These are phyloP conservation scores for Puffinus mauretanicus DNA, from an alignment of 2,113 vertebrate species.

Conservation along the genomic window DNA sequence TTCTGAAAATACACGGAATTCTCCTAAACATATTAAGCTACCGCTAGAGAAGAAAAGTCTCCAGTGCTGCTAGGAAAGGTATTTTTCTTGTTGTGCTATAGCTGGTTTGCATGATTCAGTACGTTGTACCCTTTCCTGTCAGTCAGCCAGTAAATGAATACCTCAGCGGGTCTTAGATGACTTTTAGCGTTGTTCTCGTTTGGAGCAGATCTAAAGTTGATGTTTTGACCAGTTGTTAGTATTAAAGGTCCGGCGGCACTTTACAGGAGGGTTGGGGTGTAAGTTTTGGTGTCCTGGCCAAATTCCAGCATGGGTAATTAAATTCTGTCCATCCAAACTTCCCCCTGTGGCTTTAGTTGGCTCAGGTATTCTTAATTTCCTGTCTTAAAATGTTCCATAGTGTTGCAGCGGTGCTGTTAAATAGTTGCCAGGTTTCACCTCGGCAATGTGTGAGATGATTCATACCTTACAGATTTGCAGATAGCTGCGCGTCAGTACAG, in stretches of 20 bases:
- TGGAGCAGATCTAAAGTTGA: conserved; percentile 24
- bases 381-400: conserved; percentile 36
- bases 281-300: conserved; percentile 31
- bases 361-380: conserved; percentile 58
- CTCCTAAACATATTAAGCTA: background rate
- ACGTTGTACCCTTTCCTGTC: background rate
- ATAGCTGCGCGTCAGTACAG: background rate
- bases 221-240: conserved; percentile 32
- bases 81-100: background rate
- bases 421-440: conserved; percentile 48
- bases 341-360: conserved; percentile 38
- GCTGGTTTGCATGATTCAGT: background rate
- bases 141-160: background rate
- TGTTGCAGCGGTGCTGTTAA: conserved; percentile 20
- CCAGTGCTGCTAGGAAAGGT: background rate
- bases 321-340: conserved; percentile 57
- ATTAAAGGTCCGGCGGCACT: background rate
- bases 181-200: background rate
- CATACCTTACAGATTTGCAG: conserved; percentile 5
- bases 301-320: conserved; percentile 57
- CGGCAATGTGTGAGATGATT: conserved; percentile 33
- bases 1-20: background rate
- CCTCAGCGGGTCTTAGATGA: background rate
- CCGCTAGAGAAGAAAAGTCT: background rate
- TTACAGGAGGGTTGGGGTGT: conserved; percentile 11